These are phyloP conservation scores for Clavelina lepadiformis DNA, from an alignment of 23 tunicate species.

Conservation along the genomic window DNA sequence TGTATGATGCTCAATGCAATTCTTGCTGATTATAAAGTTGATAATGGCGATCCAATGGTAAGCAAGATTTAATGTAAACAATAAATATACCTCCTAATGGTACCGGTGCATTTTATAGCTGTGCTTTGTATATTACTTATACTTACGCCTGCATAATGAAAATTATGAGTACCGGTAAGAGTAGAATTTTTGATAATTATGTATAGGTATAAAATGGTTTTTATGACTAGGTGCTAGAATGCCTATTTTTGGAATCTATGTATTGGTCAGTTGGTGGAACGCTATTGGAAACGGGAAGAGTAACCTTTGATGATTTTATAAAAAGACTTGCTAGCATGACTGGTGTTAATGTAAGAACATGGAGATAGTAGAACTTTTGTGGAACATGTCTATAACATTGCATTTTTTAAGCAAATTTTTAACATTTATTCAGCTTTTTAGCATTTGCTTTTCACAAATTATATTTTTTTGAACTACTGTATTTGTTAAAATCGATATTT, in stretches of 20 bases:
- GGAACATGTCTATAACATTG: too few relatives aligned
- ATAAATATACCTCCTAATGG: background rate
- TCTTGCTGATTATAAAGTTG: slow-evolving; percentile 73
- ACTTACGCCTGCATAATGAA: background rate
- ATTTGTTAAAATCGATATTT: background rate
- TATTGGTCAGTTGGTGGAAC: slow-evolving; percentile 99
- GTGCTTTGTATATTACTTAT: background rate
- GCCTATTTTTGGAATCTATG: slow-evolving; percentile 82
- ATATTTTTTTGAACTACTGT: background rate
- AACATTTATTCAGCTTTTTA: background rate
- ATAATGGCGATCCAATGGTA: slow-evolving; percentile 72
- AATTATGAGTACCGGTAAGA: background rate
- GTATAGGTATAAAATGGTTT: background rate
- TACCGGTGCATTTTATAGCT: background rate
- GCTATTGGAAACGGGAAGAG: slow-evolving; percentile 70
- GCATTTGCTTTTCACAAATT: background rate
- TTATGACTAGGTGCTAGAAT: slow-evolving; percentile 82
- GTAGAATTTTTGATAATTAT: background rate
- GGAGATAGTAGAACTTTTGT: too few relatives aligned
- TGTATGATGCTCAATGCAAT: slow-evolving; percentile 91
- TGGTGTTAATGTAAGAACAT: slow-evolving; percentile 60
- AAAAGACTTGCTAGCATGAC: slow-evolving; percentile 80
- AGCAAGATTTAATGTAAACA: slow-evolving; percentile 11
- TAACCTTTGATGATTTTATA: slow-evolving; percentile 66
- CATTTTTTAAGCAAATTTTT: background rate